Base-by-base conservation (phyloP, 2,113 vertebrate species). In the Coptodon rendalli region DNA sequence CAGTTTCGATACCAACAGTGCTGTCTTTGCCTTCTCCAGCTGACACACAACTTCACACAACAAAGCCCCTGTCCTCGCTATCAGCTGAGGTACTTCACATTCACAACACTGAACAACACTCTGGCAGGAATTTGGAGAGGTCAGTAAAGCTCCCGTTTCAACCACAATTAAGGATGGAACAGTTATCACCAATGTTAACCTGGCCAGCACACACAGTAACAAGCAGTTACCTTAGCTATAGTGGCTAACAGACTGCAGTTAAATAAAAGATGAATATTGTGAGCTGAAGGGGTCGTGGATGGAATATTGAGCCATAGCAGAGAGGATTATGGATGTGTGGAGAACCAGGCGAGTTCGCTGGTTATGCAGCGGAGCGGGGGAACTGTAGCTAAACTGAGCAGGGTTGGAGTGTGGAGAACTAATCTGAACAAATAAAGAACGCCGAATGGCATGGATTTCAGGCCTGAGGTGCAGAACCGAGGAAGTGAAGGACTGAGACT, bases 381-480 rank as follows among this genome's bases (percentile, higher is more conserved):
- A 22, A 2, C 61, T 40, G 63, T 68, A 68, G 63, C 34, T 68
- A 38, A 68, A 68, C 19, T 38, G 63, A 68, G 19, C 34, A 22
- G 63, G 16, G 17, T 22, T 40, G 19, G 63, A 22, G 63, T 38
- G 10, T 22, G 61, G 19, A 68, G 63, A 68, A 22, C 19, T 38
- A 38, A 38, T 68, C 63, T 38, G 38, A 68, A 40, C 3, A 0
- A 68, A 68, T 68, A 5, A 68, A 40, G 63, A 40, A 38, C 4
- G 3, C 34, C 1, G 6, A 68, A 68, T 40, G 34, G 9, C 11
- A 13, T 40, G 1, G 34, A 22, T 68, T 68, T 68, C 11, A 68
- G 19, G 34, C 0, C 63, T 68, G 63, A 68, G 10, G 63, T 22
- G 34, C 63, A 68, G 34, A 40, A 22, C 34, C 0, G 11, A 68